Evolutionary conservation across 2,888 invertebrate species (phyloP).

Genomic region (Nemoura dubitans): DNA sequence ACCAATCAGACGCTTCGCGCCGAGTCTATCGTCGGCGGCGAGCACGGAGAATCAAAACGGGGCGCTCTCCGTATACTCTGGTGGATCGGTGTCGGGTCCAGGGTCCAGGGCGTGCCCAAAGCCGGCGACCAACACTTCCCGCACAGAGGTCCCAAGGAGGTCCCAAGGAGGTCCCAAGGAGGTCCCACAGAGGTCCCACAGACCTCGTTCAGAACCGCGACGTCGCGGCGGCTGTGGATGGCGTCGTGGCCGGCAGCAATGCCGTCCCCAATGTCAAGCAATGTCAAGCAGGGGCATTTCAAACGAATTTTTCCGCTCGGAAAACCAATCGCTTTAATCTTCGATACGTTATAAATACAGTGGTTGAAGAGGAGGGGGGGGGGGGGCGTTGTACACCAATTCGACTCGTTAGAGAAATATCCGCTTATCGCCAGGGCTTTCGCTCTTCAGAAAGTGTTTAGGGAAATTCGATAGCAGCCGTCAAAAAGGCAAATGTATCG

Average conservation of each 20-base stretch:
- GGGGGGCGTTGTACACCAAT: too few relatives aligned
- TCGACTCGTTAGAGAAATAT: background rate
- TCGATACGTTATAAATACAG: background rate
- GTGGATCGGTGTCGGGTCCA: too few relatives aligned
- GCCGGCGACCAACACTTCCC: too few relatives aligned
- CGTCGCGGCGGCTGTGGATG: background rate
- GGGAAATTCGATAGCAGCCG: background rate
- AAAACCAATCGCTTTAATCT: background rate
- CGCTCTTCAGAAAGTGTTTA: background rate
- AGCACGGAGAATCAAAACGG: background rate
- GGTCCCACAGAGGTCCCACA: too few relatives aligned
- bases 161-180: too few relatives aligned
- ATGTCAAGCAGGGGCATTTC: background rate
- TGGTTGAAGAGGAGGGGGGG: too few relatives aligned
- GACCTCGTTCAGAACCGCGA: background rate
- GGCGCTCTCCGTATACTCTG: too few relatives aligned
- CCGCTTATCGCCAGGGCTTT: too few relatives aligned
- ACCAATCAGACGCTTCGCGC: background rate
- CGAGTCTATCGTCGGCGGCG: background rate
- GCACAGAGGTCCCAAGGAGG: too few relatives aligned
- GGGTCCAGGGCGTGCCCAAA: too few relatives aligned
- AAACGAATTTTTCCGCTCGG: background rate
- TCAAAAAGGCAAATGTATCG: background rate
- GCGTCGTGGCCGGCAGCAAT: background rate
- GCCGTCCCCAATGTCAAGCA: too few relatives aligned